These are phyloP conservation scores for Ameiurus melas DNA, from an alignment of 2,113 vertebrate genomes.

Conservation along the genomic window DNA sequence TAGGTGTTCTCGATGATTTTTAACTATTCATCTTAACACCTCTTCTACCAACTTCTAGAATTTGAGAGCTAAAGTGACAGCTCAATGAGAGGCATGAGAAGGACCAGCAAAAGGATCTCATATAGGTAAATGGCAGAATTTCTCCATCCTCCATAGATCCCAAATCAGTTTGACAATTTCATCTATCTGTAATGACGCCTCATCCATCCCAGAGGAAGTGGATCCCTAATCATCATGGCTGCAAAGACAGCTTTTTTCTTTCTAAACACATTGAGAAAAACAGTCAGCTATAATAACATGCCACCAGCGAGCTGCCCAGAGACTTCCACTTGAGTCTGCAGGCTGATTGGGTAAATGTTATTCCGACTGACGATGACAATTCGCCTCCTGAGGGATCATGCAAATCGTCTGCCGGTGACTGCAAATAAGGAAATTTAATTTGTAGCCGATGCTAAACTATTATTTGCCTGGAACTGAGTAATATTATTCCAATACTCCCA, in stretches of 20 bases:
- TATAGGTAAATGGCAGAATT: not conserved
- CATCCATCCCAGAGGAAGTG: conserved; percentile 2
- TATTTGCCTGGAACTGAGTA: conserved; percentile 48
- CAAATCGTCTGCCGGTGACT: conserved; percentile 29
- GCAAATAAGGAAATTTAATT: conserved; percentile 45
- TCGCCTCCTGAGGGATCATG: conserved; percentile 36
- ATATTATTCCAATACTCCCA: conserved; percentile 43
- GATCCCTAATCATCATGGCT: not conserved
- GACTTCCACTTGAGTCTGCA: conserved; percentile 22
- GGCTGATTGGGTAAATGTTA: conserved; percentile 46
- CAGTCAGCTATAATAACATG: conserved; percentile 2
- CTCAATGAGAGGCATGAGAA: not conserved
- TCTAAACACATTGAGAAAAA: not conserved
- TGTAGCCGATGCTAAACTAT: conserved; percentile 46
- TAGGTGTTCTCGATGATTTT: not conserved
- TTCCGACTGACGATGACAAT: conserved; percentile 14
- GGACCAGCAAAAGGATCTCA: not conserved
- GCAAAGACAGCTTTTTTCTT: conserved; percentile 14
- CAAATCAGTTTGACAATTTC: not conserved
- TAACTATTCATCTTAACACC: not conserved
- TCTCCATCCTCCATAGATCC: not conserved
- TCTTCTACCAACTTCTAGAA: not conserved
- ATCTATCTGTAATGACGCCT: not conserved
- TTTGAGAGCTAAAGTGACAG: not conserved
- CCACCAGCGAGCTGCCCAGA: conserved; percentile 31